A percentile compares a stretch with the other conserved stretches of the same genome.
Evolutionary conservation across 1,140 invertebrate species (phyloP).

Genomic region (Micrasema longulum): DNA sequence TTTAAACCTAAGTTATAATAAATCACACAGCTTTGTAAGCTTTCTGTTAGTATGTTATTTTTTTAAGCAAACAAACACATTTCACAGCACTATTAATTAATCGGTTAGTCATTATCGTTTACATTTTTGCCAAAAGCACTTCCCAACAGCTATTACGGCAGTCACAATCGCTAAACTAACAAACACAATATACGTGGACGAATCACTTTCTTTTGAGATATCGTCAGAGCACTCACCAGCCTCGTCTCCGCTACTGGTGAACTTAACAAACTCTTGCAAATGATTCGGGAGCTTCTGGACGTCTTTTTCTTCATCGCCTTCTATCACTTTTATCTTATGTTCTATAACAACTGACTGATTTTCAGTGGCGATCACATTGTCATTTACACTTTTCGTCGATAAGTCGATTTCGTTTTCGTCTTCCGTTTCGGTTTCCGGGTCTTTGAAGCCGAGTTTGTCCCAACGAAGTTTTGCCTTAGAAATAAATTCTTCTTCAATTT

Average conservation of each 20-base stretch:
- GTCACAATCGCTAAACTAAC: constrained; percentile 67
- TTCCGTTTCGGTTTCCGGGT: constrained; percentile 71
- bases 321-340: constrained; percentile 71
- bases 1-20: too few species aligned
- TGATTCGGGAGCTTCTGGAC: constrained; percentile 77
- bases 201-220: constrained; percentile 53
- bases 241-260: constrained; percentile 69
- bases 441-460: constrained; percentile 70
- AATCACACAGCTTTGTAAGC: neutral
- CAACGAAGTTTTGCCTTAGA: constrained; percentile 73
- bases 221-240: constrained; percentile 62
- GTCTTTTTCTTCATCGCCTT: constrained; percentile 71
- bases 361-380: constrained; percentile 60
- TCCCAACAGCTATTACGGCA: constrained; percentile 61
- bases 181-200: constrained; percentile 61
- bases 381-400: constrained; percentile 49
- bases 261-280: constrained; percentile 77
- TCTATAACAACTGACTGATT: constrained; percentile 65
- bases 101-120: constrained; percentile 31
- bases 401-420: constrained; percentile 60
- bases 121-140: constrained; percentile 57
- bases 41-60: constrained; percentile 13
- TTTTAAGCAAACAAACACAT: neutral
- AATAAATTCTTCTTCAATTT: constrained; percentile 80
- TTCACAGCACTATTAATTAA: constrained; percentile 28